Evolutionary conservation across 1,140 invertebrate species (phyloP).

Genomic region (Drosophila varians): DNA sequence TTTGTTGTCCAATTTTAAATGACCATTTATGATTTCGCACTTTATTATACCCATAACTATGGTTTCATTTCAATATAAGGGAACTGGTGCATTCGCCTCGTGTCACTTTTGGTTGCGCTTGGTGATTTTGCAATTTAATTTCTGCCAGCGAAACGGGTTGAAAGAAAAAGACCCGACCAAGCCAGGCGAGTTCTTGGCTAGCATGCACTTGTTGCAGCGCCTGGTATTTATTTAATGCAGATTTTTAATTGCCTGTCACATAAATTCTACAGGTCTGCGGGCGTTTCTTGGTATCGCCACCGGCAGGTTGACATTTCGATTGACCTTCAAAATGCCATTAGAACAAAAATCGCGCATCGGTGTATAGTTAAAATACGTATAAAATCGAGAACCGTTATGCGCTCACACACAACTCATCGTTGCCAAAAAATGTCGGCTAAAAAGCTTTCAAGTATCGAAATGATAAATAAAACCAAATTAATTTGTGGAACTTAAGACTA

Average conservation of each 20-base stretch:
- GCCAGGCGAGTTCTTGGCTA: conserved; percentile 38
- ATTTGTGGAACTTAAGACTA: conserved; percentile 37
- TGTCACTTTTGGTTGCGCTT: conserved; percentile 26
- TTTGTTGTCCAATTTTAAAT: background rate
- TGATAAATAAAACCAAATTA: conserved; percentile 55
- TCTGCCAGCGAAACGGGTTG: conserved; percentile 55
- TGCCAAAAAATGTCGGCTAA: conserved; percentile 22
- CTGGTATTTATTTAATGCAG: conserved; percentile 39
- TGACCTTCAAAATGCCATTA: conserved; percentile 69
- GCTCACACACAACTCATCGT: conserved; percentile 7
- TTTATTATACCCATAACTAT: background rate
- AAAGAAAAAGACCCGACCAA: conserved; percentile 6
- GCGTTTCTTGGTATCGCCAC: conserved; percentile 29
- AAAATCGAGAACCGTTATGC: conserved; percentile 34
- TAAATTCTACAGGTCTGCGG: conserved; percentile 52
- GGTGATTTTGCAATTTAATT: conserved; percentile 59
- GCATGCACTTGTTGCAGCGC: conserved; percentile 36
- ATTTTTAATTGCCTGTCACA: conserved; percentile 72
- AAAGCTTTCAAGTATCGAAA: conserved; percentile 51
- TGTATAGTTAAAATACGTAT: conserved; percentile 20
- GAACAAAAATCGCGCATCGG: conserved; percentile 46
- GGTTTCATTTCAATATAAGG: conserved; percentile 8
- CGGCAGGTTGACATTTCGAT: conserved; percentile 58
- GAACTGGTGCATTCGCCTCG: conserved; percentile 24
- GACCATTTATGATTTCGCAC: background rate